Percentiles rank a stretch among this genome's conserved stretches.
phyloP scores from a whole-genome alignment of 2,888 invertebrate species.

The Criorhina ranunculi region DNA sequence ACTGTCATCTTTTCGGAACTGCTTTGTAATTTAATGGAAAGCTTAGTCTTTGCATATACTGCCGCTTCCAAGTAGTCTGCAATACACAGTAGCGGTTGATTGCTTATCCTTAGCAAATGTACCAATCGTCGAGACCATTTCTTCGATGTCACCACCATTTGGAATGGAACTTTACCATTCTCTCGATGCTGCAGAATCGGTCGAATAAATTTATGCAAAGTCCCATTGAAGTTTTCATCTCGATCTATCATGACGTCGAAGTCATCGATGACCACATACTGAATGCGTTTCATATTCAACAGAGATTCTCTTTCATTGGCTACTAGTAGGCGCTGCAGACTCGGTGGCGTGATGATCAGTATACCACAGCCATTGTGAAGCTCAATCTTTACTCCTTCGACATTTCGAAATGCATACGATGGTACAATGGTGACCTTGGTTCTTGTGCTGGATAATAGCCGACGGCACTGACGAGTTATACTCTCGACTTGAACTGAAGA shows the following conservation, averaged over 20 bases:
- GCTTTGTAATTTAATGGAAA: slow-evolving; percentile 84
- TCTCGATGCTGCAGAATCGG: slow-evolving; percentile 67
- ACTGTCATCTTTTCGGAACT: slow-evolving; percentile 77
- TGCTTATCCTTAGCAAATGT: slow-evolving; percentile 83
- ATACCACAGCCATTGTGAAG: slow-evolving; percentile 89
- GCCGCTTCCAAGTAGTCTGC: slow-evolving; percentile 91
- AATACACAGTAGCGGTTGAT: slow-evolving; percentile 88
- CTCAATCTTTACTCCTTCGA: slow-evolving; percentile 78
- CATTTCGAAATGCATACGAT: slow-evolving; percentile 81
- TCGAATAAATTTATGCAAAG: slow-evolving; percentile 38
- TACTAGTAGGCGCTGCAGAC: slow-evolving; percentile 85
- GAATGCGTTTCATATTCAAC: slow-evolving; percentile 87
- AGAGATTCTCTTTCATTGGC: slow-evolving; percentile 83
- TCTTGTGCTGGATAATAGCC: slow-evolving; percentile 83
- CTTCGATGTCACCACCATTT: slow-evolving; percentile 87
- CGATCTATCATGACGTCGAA: slow-evolving; percentile 86
- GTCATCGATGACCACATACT: slow-evolving; percentile 89
- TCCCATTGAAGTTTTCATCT: slow-evolving; percentile 73
- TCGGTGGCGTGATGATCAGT: slow-evolving; percentile 89
- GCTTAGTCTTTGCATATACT: slow-evolving; percentile 87
- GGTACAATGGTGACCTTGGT: slow-evolving; percentile 84
- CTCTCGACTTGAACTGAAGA: slow-evolving; percentile 86
- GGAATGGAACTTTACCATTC: slow-evolving; percentile 83
- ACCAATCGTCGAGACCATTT: slow-evolving; percentile 83
- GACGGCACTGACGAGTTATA: slow-evolving; percentile 84